phyloP scores from a whole-genome alignment of 2,888 invertebrate genomes.

The Tachina grossa region DNA sequence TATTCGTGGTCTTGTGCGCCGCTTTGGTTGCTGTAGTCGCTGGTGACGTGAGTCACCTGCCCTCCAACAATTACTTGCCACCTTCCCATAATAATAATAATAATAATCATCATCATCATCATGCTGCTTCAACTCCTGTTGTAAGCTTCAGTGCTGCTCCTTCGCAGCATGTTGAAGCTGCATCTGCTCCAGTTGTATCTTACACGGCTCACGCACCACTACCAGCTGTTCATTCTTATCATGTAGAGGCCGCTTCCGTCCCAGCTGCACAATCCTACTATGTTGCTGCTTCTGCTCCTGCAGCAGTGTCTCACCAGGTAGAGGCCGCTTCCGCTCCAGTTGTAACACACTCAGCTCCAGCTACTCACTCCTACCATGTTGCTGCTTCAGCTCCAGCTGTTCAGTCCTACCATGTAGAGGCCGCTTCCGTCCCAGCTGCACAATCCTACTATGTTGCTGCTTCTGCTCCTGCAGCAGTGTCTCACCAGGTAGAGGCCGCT shows the following conservation, averaged over 20 bases:
- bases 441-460: constrained; percentile 33
- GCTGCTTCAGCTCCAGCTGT: constrained; percentile 66
- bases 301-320: constrained; percentile 30
- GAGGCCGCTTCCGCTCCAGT: constrained; percentile 58
- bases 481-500: constrained; percentile 39
- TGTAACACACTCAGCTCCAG: constrained; percentile 3
- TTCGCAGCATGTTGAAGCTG: constrained; percentile 10
- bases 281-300: constrained; percentile 63
- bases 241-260: constrained; percentile 56
- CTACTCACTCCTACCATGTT: constrained; percentile 13
- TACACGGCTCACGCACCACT: constrained; percentile 59
- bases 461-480: constrained; percentile 64
- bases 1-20: constrained; percentile 60
- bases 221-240: constrained; percentile 35
- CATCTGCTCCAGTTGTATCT: constrained; percentile 67
- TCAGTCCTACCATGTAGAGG: constrained; percentile 12
- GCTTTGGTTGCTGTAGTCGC: constrained; percentile 63
- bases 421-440: constrained; percentile 57
- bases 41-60: constrained; percentile 78
- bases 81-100: constrained; percentile 72
- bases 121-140: constrained; percentile 61
- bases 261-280: constrained; percentile 53
- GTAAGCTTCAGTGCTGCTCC: constrained; percentile 53
- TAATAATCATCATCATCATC: constrained; percentile 49
- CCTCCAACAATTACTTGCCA: constrained; percentile 77